phyloP scores from a whole-genome alignment of 2,888 invertebrate genomes.

The Megamerina dolium region DNA sequence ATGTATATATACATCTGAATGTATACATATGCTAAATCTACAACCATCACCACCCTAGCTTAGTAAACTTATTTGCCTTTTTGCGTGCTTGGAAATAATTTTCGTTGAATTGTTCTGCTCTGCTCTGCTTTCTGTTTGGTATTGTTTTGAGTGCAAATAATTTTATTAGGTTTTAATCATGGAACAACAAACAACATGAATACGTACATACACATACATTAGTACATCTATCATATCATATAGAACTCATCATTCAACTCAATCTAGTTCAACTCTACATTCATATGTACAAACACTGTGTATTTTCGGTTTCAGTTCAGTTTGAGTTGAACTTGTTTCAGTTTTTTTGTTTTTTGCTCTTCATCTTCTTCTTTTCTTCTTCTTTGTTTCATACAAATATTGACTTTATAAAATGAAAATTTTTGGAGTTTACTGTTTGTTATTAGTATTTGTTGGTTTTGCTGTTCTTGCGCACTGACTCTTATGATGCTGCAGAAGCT shows the following conservation, averaged over 20 bases:
- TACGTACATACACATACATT: too few relatives aligned
- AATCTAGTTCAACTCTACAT: too few relatives aligned
- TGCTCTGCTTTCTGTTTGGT: conserved; percentile 7
- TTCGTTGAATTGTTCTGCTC: not conserved
- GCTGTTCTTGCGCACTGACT: too few relatives aligned
- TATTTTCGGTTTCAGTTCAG: not conserved
- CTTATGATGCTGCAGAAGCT: too few relatives aligned
- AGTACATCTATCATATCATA: too few relatives aligned
- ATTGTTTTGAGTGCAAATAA: conserved; percentile 36
- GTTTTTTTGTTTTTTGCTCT: not conserved
- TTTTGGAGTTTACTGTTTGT: conserved; percentile 15
- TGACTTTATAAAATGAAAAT: conserved; percentile 42
- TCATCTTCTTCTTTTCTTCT: not conserved
- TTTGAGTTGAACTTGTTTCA: not conserved
- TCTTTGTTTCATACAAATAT: conserved; percentile 28
- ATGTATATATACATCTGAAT: not conserved
- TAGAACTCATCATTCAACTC: too few relatives aligned
- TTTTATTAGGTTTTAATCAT: conserved; percentile 50
- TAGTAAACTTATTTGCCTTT: conserved; percentile 6
- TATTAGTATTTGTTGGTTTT: too few relatives aligned
- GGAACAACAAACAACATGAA: too few relatives aligned
- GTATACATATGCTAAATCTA: conserved; percentile 11
- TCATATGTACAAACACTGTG: too few relatives aligned
- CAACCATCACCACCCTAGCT: not conserved
- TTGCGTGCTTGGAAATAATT: conserved; percentile 16